A percentile compares a stretch with the other conserved stretches of the same genome.
These are phyloP conservation scores for Meloidogyne chitwoodi DNA, from an alignment of 1,140 invertebrate species.

Conservation along the genomic window DNA sequence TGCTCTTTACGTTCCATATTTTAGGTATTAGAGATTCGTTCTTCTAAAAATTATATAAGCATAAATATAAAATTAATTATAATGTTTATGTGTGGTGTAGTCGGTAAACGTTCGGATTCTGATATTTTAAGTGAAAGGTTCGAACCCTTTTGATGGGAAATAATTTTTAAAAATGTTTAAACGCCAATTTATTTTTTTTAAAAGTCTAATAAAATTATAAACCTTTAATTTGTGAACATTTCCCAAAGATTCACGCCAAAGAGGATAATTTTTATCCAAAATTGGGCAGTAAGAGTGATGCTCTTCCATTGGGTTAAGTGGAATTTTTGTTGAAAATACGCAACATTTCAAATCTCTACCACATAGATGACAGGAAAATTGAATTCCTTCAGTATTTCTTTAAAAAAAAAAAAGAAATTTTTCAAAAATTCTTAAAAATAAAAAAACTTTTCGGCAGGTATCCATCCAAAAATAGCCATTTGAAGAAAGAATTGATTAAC, in stretches of 20 bases:
- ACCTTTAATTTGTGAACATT: slow-evolving; percentile 17
- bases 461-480: slow-evolving; percentile 26
- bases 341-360: slow-evolving; percentile 8
- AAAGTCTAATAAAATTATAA: neutral
- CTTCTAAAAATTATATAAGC: neutral
- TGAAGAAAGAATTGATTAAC: slow-evolving; percentile 15
- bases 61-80: too few relatives aligned
- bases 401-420: too few relatives aligned
- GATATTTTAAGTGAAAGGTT: too few relatives aligned
- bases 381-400: neutral
- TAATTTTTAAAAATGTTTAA: neutral
- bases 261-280: neutral
- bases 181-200: neutral
- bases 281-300: slow-evolving; percentile 21
- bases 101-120: too few relatives aligned
- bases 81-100: too few relatives aligned
- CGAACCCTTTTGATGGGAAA: too few relatives aligned
- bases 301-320: slow-evolving; percentile 17
- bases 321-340: slow-evolving; percentile 16
- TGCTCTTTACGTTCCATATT: slow-evolving; percentile 16
- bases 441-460: slow-evolving; percentile 17
- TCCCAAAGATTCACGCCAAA: slow-evolving; percentile 16
- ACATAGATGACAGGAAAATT: slow-evolving; percentile 13
- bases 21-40: slow-evolving; percentile 14
- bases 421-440: neutral